Conservation (phyloP, 2,888 invertebrate genomes). For the Acrobasis repandana region DNA sequence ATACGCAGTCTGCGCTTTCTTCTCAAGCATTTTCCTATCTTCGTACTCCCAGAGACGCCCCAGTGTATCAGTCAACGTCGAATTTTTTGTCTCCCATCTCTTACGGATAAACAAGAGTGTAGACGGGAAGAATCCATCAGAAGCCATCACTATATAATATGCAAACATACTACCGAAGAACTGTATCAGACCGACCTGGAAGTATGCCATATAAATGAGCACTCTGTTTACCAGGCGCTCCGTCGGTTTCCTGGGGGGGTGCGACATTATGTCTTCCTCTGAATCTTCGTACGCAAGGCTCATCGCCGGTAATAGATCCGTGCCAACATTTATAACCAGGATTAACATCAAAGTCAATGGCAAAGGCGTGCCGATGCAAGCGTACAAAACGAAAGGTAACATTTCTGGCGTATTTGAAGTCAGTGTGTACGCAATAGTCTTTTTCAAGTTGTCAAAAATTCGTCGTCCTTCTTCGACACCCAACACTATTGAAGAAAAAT, state of each 20-base stretch:
- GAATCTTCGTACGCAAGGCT: slow-evolving; percentile 90
- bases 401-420: slow-evolving; percentile 94
- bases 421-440: slow-evolving; percentile 92
- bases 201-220: slow-evolving; percentile 91
- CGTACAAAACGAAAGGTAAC: slow-evolving; percentile 90
- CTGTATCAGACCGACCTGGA: slow-evolving; percentile 93
- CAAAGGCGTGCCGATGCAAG: slow-evolving; percentile 88
- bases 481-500: slow-evolving; percentile 93
- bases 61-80: slow-evolving; percentile 87
- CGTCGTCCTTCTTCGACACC: slow-evolving; percentile 92
- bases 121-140: slow-evolving; percentile 89
- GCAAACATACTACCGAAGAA: slow-evolving; percentile 90
- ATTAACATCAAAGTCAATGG: slow-evolving; percentile 84
- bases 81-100: slow-evolving; percentile 87
- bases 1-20: slow-evolving; percentile 90
- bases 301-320: slow-evolving; percentile 90
- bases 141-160: slow-evolving; percentile 91
- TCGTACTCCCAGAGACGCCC: slow-evolving; percentile 89
- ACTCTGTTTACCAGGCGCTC: slow-evolving; percentile 82
- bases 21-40: slow-evolving; percentile 87
- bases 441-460: slow-evolving; percentile 93
- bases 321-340: slow-evolving; percentile 90
- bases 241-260: slow-evolving; percentile 77
- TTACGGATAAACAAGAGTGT: slow-evolving; percentile 86
- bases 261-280: slow-evolving; percentile 89